A percentile compares a stretch with the other conserved stretches of the same genome.
These are phyloP conservation scores for Shinisaurus crocodilurus DNA, from an alignment of 2,113 vertebrate genomes.

Conservation along the genomic window DNA sequence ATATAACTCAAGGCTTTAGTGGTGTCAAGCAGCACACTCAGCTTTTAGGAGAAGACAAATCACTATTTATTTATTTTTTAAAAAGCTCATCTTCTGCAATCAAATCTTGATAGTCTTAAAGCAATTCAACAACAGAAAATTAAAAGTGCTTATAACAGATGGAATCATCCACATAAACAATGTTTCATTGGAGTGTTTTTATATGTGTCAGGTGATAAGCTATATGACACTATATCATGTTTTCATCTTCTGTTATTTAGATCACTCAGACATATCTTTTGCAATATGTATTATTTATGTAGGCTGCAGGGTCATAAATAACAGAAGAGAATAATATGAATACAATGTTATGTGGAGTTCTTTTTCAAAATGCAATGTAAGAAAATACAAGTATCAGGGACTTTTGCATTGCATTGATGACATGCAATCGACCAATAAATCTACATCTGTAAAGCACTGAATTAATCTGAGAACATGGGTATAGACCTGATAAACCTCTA, in stretches of 20 bases:
- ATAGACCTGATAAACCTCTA: background rate
- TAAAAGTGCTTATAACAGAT: slow-evolving; percentile 23
- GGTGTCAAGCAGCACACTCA: slow-evolving; percentile 7
- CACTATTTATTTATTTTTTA: slow-evolving; percentile 11
- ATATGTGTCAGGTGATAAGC: slow-evolving; percentile 21
- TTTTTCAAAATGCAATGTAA: slow-evolving; percentile 25
- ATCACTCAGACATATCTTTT: slow-evolving; percentile 25
- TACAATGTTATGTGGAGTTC: slow-evolving; percentile 23
- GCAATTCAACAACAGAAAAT: slow-evolving; percentile 43
- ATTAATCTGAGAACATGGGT: background rate
- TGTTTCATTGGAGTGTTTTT: slow-evolving; percentile 2
- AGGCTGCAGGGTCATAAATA: slow-evolving; percentile 29
- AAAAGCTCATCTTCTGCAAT: slow-evolving; percentile 53
- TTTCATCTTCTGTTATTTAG: slow-evolving; percentile 48
- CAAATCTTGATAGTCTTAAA: slow-evolving; percentile 36
- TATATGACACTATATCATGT: background rate
- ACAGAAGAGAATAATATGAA: slow-evolving; percentile 41
- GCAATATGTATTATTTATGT: slow-evolving; percentile 45
- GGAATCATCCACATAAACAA: background rate
- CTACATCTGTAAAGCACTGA: background rate
- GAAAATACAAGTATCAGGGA: slow-evolving; percentile 11
- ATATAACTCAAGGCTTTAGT: slow-evolving; percentile 40
- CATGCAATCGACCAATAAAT: background rate
- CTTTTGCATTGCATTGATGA: slow-evolving; percentile 11
- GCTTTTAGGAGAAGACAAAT: slow-evolving; percentile 33